These are phyloP conservation scores for Terebella lapidaria DNA, from an alignment of 2,888 invertebrate genomes.

Conservation along the genomic window DNA sequence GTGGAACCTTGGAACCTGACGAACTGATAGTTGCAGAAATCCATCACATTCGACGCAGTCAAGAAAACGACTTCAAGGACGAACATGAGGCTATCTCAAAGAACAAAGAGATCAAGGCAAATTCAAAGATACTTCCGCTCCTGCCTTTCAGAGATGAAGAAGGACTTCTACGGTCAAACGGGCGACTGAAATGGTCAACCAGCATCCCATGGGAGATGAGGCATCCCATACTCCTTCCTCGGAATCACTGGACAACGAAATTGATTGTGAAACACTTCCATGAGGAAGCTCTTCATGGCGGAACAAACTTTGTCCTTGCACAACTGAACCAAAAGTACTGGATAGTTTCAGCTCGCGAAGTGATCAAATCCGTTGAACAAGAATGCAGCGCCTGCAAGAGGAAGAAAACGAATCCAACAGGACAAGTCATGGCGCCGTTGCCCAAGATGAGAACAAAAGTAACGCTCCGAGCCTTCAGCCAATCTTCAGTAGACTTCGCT, in stretches of 20 bases:
- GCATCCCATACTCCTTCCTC: not conserved
- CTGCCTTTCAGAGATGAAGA: conserved; percentile 11
- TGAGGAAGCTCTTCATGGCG: not conserved
- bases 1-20: not conserved
- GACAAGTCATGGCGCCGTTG: conserved; percentile 14
- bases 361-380: conserved; percentile 10
- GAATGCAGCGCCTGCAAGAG: conserved; percentile 6
- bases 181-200: conserved; percentile 5
- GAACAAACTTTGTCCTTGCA: not conserved
- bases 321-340: not conserved
- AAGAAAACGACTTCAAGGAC: conserved; percentile 10
- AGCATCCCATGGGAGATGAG: conserved; percentile 1
- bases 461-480: conserved; percentile 18
- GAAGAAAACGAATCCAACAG: conserved; percentile 9
- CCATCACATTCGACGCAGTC: conserved; percentile 4
- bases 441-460: conserved; percentile 2
- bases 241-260: not conserved
- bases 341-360: conserved; percentile 9
- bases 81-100: conserved; percentile 5
- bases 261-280: not conserved
- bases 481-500: conserved; percentile 21
- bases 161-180: not conserved
- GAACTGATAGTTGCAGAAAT: conserved; percentile 7
- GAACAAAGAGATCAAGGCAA: not conserved
- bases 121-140: no score